Conservation (phyloP, 2,888 invertebrate genomes). For the Phyllotreta striolata region DNA sequence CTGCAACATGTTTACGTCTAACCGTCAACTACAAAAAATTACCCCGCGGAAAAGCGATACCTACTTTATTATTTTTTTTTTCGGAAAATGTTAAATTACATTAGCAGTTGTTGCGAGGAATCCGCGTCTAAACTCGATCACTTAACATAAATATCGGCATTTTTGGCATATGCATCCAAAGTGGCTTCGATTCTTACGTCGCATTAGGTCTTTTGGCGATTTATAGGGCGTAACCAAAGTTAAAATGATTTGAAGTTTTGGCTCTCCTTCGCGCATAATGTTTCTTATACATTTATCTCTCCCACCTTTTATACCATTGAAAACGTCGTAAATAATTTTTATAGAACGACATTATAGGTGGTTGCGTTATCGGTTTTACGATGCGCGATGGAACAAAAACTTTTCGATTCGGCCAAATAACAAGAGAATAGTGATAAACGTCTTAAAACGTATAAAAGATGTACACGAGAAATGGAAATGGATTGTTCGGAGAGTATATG, state of each 20-base stretch:
- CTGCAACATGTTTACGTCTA: no score
- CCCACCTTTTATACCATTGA: slow-evolving; percentile 2
- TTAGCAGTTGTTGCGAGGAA: no score
- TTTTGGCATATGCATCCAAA: neutral
- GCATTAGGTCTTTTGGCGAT: slow-evolving; percentile 1
- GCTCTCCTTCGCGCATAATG: slow-evolving; percentile 9
- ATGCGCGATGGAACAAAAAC: slow-evolving; percentile 14
- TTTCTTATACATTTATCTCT: slow-evolving; percentile 12
- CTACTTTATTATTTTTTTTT: no score
- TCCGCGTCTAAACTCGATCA: no score
- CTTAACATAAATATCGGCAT: neutral
- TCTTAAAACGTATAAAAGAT: slow-evolving; percentile 32
- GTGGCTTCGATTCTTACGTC: neutral
- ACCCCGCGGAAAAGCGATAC: no score
- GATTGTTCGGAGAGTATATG: slow-evolving; percentile 33
- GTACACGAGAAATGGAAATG: slow-evolving; percentile 35
- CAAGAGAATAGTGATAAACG: slow-evolving; percentile 31
- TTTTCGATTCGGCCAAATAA: slow-evolving; percentile 17
- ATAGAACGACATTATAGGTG: neutral
- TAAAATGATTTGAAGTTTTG: slow-evolving; percentile 12
- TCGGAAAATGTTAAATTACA: no score
- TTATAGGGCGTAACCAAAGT: slow-evolving; percentile 13
- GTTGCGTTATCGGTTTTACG: neutral
- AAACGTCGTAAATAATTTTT: slow-evolving; percentile 7
- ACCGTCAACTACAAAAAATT: no score